These are phyloP conservation scores for Pan troglodytes DNA, from an alignment of 2,113 vertebrate species.

Conservation along the genomic window DNA sequence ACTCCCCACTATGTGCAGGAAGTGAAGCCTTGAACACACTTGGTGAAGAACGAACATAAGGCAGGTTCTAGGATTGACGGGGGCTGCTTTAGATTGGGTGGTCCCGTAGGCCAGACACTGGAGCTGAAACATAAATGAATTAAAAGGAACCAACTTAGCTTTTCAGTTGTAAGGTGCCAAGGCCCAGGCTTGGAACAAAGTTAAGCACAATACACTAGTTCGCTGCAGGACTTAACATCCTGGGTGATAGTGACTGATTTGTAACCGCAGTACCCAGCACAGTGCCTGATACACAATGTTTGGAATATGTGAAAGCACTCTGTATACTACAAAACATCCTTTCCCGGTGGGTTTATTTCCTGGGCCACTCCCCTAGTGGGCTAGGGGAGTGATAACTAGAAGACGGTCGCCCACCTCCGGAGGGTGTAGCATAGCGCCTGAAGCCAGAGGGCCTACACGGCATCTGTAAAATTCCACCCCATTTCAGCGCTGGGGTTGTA, in stretches of 20 bases:
- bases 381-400: background rate
- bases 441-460: background rate
- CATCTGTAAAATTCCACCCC: background rate
- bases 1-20: accelerated
- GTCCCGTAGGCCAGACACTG: background rate
- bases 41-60: accelerated
- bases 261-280: background rate
- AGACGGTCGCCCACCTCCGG: background rate
- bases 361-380: background rate
- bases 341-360: too few species aligned
- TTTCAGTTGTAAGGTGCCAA: background rate
- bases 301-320: background rate
- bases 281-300: background rate
- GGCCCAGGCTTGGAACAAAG: background rate
- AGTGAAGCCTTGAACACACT: background rate
- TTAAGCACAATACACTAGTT: accelerated
- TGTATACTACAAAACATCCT: accelerated
- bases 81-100: background rate
- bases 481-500: background rate
- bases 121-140: background rate
- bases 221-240: background rate
- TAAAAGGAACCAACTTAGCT: background rate
- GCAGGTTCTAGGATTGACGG: background rate
- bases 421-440: background rate
- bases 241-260: background rate